These are phyloP conservation scores for Pseudomyrmex cubaensis DNA, from an alignment of 1,140 invertebrate species.

Conservation along the genomic window DNA sequence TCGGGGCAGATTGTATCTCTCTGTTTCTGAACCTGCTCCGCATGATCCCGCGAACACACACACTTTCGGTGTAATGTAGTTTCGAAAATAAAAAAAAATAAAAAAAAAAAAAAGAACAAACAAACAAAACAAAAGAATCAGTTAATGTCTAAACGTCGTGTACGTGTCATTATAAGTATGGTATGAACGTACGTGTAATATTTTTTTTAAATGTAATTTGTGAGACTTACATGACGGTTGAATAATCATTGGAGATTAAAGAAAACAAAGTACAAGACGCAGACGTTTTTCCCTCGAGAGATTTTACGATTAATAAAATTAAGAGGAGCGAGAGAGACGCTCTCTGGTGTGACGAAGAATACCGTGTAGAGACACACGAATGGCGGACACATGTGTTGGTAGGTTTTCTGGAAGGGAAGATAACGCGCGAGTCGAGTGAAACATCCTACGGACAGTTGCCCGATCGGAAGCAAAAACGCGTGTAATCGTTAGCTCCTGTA, in stretches of 20 bases:
- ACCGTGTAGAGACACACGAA: background rate
- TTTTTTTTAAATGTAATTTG: background rate
- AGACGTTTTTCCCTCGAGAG: no score
- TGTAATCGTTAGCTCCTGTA: slow-evolving; percentile 58
- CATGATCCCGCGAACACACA: background rate
- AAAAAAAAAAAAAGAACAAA: no score
- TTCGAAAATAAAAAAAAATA: no score
- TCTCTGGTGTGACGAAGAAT: background rate
- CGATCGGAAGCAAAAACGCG: slow-evolving; percentile 53
- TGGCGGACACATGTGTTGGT: background rate
- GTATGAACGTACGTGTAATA: background rate
- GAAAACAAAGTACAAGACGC: background rate
- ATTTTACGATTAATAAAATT: background rate
- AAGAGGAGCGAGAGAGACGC: no score
- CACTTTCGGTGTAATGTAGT: background rate
- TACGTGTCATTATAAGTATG: background rate
- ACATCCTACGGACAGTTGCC: slow-evolving; percentile 39
- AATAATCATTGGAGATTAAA: background rate
- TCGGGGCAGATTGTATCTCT: background rate
- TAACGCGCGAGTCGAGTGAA: slow-evolving; percentile 45
- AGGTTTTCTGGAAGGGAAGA: slow-evolving; percentile 29
- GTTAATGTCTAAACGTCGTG: background rate
- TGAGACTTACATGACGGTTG: background rate
- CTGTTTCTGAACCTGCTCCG: slow-evolving; percentile 9
- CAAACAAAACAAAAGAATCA: background rate